Conservation (phyloP, 2,797 vertebrate genomes). For the Jordanella pulchra region DNA sequence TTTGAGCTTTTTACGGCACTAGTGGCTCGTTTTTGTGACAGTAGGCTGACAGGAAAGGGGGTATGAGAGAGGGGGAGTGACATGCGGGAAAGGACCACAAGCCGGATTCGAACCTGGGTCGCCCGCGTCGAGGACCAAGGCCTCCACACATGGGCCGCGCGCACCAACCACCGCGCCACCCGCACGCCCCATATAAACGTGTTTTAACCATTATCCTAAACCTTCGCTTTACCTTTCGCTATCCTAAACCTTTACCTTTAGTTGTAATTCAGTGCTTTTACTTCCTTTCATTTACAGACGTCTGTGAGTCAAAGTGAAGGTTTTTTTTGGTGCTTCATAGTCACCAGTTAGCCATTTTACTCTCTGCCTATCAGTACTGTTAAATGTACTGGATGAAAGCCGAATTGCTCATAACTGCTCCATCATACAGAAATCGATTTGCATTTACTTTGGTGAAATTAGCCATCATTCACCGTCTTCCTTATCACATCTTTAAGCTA, state of each 20-base stretch:
- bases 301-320: not conserved
- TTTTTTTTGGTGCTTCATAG: not conserved
- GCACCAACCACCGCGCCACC: too few species aligned
- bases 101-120: too few species aligned
- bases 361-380: slow-evolving; percentile 10
- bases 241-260: not conserved
- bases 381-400: slow-evolving; percentile 26
- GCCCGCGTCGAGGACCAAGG: too few species aligned
- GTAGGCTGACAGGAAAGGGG: too few species aligned
- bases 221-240: not conserved
- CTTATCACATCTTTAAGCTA: not conserved
- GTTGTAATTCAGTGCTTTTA: not conserved
- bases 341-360: slow-evolving; percentile 4
- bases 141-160: too few species aligned
- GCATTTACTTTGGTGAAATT: slow-evolving; percentile 52
- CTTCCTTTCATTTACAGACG: not conserved
- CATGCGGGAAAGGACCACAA: too few species aligned
- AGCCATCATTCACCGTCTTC: slow-evolving; percentile 37
- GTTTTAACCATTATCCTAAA: slow-evolving; percentile 2
- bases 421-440: slow-evolving; percentile 58
- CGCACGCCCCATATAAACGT: too few species aligned
- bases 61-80: too few species aligned
- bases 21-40: too few species aligned
- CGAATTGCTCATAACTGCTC: slow-evolving; percentile 29
- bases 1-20: too few species aligned